A percentile compares a stretch with the other conserved stretches of the same genome.
Evolutionary conservation across 2,797 vertebrate species (phyloP).

Genomic region (Apogon talboti): DNA sequence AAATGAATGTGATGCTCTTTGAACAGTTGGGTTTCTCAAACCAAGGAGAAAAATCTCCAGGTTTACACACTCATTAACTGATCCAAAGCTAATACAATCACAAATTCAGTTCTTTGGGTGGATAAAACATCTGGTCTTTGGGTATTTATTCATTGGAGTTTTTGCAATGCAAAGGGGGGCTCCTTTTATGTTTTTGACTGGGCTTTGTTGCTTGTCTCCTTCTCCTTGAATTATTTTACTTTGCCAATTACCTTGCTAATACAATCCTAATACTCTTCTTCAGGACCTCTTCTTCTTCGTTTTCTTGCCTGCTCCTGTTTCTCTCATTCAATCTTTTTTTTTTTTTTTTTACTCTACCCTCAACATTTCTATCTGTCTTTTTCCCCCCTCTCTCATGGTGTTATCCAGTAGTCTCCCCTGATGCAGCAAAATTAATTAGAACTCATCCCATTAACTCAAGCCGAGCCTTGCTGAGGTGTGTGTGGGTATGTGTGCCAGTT

Average conservation of each 20-base stretch:
- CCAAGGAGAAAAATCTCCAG: no score
- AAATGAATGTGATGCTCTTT: no score
- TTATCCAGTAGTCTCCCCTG: conserved; percentile 44
- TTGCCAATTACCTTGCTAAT: background rate
- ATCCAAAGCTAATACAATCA: no score
- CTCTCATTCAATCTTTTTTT: conserved; percentile 17
- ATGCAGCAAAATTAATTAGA: conserved; percentile 65
- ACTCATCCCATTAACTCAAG: conserved; percentile 60
- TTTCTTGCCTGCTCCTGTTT: background rate
- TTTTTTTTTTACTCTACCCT: conserved; percentile 3
- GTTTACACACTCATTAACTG: no score
- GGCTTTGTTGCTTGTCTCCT: background rate
- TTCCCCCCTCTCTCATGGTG: background rate
- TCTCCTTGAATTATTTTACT: conserved; percentile 7
- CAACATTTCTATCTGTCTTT: conserved; percentile 9
- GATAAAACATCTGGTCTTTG: no score
- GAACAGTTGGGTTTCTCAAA: no score
- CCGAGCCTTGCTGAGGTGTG: conserved; percentile 28
- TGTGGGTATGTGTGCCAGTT: conserved; percentile 35
- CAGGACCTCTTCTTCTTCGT: background rate
- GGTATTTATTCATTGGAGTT: no score
- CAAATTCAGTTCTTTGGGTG: no score
- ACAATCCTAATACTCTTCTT: background rate
- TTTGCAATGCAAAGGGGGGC: background rate
- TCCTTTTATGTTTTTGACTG: conserved; percentile 9